Base-by-base conservation (phyloP, 2,113 vertebrate species). In the Ia io region DNA sequence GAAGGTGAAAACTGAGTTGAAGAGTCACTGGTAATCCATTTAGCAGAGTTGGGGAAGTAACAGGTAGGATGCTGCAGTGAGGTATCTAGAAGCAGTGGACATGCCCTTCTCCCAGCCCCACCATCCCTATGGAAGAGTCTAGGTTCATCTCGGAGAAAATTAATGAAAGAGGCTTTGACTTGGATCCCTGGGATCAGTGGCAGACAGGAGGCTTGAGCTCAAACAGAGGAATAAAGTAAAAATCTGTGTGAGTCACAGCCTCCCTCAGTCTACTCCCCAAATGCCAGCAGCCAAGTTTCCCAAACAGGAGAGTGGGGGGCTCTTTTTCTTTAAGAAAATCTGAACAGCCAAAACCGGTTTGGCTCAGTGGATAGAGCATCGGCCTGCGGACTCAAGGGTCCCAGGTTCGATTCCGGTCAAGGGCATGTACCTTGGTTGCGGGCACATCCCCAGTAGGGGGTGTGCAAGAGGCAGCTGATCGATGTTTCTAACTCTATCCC, bases 61-160 rank as follows among this genome's bases (percentile, higher is more conserved):
- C 16, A 51, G 42, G 63, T 10, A 10, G 2, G 8, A 65, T 12
- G 32, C 42, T 14, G 1, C n/a, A 47, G 53, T 20, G 20, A 42
- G 11, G 16, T 2, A 28, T 16, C 22, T 18, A 5, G 25, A 49
- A 49, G 16, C 11, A 53, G 28, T 1, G 30, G 65, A 1, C 23
- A 10, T 0, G 9, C 28, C 49, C 20, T 37, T n/a, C 28, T 49
- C 20, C 16, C 17, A 11, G 23, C 42, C 59, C 28, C 53, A 12
- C 42, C 37, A 51, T n/a, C 18, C 42, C 61, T 40, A 0, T 0
- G 0, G 40, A 25, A 71, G n/a, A 79, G 1, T 16, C 0, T 2
- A 37, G 42, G n/a, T 28, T 89, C 63, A 20, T 47, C 47, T 37
- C 35, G n/a, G 51, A 85, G 44, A 92, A 88, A 88, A 0, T 51